These are phyloP conservation scores for Anguilla megastoma DNA, from an alignment of 2,797 vertebrate genomes.

Conservation along the genomic window DNA sequence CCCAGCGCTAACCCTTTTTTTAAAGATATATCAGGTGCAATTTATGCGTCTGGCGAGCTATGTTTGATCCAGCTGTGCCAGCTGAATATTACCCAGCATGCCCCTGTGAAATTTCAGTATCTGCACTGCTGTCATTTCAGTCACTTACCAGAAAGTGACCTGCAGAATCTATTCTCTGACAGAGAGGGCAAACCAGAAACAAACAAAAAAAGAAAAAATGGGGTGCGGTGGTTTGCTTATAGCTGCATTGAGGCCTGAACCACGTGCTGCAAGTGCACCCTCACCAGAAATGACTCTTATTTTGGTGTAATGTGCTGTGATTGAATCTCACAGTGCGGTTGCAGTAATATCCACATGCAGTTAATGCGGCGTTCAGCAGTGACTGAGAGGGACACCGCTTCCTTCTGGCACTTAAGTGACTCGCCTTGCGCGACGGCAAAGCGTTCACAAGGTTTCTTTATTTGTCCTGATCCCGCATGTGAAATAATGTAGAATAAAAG, in stretches of 20 bases:
- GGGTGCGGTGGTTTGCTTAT: not conserved
- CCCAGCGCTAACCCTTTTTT: not conserved
- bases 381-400: not conserved
- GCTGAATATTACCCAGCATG: not conserved
- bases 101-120: not conserved
- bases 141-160: not conserved
- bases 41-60: not conserved
- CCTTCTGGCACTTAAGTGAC: not conserved
- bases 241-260: not conserved
- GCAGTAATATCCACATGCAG: not conserved
- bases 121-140: not conserved
- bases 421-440: constrained; percentile 4
- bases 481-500: constrained; percentile 52
- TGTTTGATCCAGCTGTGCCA: not conserved
- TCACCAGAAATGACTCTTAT: not conserved
- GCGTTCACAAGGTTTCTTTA: constrained; percentile 44
- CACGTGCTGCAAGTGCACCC: not conserved
- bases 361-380: not conserved
- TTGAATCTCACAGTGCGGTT: not conserved
- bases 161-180: not conserved
- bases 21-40: not conserved
- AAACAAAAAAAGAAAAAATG: not conserved
- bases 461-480: constrained; percentile 51
- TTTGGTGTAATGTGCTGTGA: not conserved
- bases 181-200: not conserved